A percentile compares a stretch with the other conserved stretches of the same genome.
Conservation (phyloP, 2,797 vertebrate species). For the Fundulus diaphanus region DNA sequence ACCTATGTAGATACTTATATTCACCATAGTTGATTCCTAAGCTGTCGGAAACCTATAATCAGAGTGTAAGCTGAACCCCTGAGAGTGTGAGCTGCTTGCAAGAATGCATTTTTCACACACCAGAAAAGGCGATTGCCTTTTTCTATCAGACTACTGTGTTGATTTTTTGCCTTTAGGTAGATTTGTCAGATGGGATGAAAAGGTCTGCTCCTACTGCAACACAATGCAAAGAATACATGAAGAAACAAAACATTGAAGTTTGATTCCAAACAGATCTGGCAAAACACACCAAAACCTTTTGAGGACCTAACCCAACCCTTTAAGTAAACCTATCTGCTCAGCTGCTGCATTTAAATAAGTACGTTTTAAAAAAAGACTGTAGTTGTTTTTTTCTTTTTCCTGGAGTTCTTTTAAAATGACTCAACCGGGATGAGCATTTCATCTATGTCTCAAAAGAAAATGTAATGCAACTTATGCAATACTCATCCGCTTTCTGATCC, state of each 20-base stretch:
- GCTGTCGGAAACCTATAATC: conserved; percentile 38
- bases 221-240: conserved; percentile 6
- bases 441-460: conserved; percentile 29
- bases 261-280: conserved; percentile 14
- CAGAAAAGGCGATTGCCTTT: conserved; percentile 40
- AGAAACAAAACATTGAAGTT: conserved; percentile 22
- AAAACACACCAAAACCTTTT: not conserved
- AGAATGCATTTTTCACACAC: conserved; percentile 33
- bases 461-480: conserved; percentile 36
- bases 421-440: conserved; percentile 35
- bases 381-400: not conserved
- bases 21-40: conserved; percentile 38
- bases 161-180: conserved; percentile 30
- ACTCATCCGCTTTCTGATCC: conserved; percentile 49
- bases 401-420: conserved; percentile 16
- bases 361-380: conserved; percentile 20
- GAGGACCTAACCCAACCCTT: conserved; percentile 9
- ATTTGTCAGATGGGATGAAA: conserved; percentile 40
- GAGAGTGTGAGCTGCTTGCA: conserved; percentile 13
- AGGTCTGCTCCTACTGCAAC: conserved; percentile 6
- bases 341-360: conserved; percentile 13
- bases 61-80: conserved; percentile 22
- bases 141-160: conserved; percentile 23
- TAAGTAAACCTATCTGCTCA: conserved; percentile 8
- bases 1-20: conserved; percentile 32